Base-by-base conservation (phyloP, 2,113 vertebrate genomes). In the Climacteris rufus region DNA sequence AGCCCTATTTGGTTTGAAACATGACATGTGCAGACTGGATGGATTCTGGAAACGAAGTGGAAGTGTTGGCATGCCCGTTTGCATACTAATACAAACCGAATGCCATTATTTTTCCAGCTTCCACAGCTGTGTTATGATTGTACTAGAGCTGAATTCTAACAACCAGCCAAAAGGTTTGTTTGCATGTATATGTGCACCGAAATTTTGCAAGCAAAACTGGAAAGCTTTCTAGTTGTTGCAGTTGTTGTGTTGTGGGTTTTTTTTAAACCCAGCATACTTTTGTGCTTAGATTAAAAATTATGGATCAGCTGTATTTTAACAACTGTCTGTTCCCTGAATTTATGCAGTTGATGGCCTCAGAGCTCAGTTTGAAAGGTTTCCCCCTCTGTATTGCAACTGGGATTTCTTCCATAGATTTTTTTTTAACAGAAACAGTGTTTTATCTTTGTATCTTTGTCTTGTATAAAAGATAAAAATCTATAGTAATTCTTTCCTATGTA, bases 401-500 rank as follows among this genome's bases (percentile, higher is more conserved):
- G 95, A 96, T 97, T 97, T 97, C 94, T 97, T 93, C 96, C 79
- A 96, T 81, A 79, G 93, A 94, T 97, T 96, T 97, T 66, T 92
- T 91, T 49, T 33, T 33, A 87, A 77, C 53, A 92, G 79, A 93
- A 96, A 81, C n/a, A 66, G 71, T 87, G 94, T 96, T 97, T 97
- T 97, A 97, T 97, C 93, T 96, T 96, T 98, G 96, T 97, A 97
- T 98, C 97, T 98, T 97, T 97, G 96, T 97, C 96, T 95, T 94
- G 69, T 96, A 93, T 96, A 98, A 97, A 98, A 97, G 93, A 97
- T 96, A 98, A 97, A 96, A 97, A 97, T 98, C 97, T 98, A 97
- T 95, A 97, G 96, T 97, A 96, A 97, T 98, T 97, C 94, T 97
- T 98, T 96, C 94, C 93, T 97, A 91, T 83, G 96, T 92, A 97